A percentile compares a stretch with the other conserved stretches of the same genome.
phyloP scores from a whole-genome alignment of 2,888 invertebrate genomes.

The Heteromyza rotundicornis region DNA sequence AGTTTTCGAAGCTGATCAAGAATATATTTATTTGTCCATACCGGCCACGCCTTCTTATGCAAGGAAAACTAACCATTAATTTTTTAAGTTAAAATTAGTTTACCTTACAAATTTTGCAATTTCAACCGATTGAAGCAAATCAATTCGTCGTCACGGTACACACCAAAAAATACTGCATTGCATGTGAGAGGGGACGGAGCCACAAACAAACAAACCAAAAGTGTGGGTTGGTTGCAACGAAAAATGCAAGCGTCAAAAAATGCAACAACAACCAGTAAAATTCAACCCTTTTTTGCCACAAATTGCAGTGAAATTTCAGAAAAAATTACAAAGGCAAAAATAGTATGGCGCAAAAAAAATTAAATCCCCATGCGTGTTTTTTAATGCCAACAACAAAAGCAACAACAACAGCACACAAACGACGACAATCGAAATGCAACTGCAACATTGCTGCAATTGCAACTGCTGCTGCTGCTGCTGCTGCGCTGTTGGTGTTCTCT shows the following conservation, averaged over 20 bases:
- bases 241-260: constrained; percentile 43
- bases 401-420: constrained; percentile 19
- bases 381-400: constrained; percentile 40
- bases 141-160: neutral
- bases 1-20: no score
- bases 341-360: constrained; percentile 36
- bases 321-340: constrained; percentile 33
- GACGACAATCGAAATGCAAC: neutral
- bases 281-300: constrained; percentile 52
- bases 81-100: no score
- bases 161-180: constrained; percentile 32
- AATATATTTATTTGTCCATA: no score
- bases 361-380: constrained; percentile 37
- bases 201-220: constrained; percentile 31
- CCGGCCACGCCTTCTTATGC: no score
- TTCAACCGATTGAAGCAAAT: no score
- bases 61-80: no score
- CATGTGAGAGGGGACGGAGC: neutral
- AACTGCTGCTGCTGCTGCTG: constrained; percentile 8
- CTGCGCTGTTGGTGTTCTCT: neutral
- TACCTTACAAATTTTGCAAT: no score
- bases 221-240: constrained; percentile 27
- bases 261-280: constrained; percentile 38
- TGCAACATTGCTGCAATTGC: constrained; percentile 8
- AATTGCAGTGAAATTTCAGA: constrained; percentile 57